Evolutionary conservation across 2,888 invertebrate genomes (phyloP).

Genomic region (Ophonus ardosiacus): DNA sequence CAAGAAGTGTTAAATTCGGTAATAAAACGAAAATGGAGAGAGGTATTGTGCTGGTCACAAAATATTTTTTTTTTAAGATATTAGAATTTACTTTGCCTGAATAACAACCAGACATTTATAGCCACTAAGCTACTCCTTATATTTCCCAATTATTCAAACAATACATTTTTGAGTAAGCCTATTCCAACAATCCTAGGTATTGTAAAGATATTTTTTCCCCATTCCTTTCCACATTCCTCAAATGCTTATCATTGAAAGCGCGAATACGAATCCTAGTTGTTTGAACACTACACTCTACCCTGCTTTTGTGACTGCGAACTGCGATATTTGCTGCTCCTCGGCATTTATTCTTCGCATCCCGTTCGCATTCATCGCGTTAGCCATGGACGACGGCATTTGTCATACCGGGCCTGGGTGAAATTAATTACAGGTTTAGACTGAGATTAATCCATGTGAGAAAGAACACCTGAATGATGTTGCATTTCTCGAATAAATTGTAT

Average conservation of each 20-base stretch:
- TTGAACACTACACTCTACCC: no score
- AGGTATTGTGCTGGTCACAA: no score
- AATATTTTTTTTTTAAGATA: no score
- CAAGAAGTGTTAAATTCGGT: no score
- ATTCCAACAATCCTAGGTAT: not conserved
- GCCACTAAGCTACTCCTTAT: no score
- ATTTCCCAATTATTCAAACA: not conserved
- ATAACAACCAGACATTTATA: no score
- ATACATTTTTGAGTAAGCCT: not conserved
- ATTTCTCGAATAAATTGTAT: constrained; percentile 60
- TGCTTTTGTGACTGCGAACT: constrained; percentile 16
- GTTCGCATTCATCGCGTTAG: not conserved
- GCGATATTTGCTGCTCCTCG: constrained; percentile 21
- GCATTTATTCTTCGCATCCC: constrained; percentile 51
- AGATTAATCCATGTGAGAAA: constrained; percentile 62
- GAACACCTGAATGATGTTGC: constrained; percentile 61
- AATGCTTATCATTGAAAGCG: not conserved
- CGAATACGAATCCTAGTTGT: not conserved
- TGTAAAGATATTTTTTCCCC: not conserved
- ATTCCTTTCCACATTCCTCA: not conserved
- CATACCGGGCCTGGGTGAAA: constrained; percentile 46
- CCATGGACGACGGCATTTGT: constrained; percentile 37
- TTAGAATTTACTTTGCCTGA: no score
- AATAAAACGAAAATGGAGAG: no score
- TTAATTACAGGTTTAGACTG: constrained; percentile 58